phyloP scores from a whole-genome alignment of 2,888 invertebrate species.

The Xestia sexstrigata region DNA sequence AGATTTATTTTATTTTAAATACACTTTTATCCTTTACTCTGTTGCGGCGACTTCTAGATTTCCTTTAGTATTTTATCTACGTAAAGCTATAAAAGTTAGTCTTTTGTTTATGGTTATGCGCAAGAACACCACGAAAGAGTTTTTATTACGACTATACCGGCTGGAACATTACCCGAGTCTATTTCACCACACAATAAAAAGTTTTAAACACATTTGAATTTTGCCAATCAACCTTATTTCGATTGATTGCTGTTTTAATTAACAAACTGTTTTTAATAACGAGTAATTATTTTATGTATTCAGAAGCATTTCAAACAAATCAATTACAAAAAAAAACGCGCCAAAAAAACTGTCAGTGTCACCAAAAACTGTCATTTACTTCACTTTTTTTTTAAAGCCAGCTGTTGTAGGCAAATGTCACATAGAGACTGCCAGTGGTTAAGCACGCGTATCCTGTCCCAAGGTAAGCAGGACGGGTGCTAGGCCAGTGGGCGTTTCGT shows the following conservation, averaged over 20 bases:
- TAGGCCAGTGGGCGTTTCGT: constrained; percentile 78
- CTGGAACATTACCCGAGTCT: constrained; percentile 12
- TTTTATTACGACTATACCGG: constrained; percentile 20
- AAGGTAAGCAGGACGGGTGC: constrained; percentile 79
- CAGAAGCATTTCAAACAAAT: constrained; percentile 8
- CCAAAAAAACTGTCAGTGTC: constrained; percentile 31
- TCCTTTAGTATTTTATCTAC: constrained; percentile 31
- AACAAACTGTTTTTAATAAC: constrained; percentile 11
- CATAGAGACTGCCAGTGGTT: constrained; percentile 73
- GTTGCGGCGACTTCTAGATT: background rate
- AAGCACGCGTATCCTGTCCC: constrained; percentile 74
- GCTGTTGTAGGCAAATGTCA: constrained; percentile 67
- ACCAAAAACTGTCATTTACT: constrained; percentile 15
- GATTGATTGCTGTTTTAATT: constrained; percentile 34
- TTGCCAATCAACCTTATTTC: constrained; percentile 5
- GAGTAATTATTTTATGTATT: constrained; percentile 6
- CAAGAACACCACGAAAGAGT: constrained; percentile 20
- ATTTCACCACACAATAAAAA: constrained; percentile 30
- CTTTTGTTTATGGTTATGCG: constrained; percentile 31
- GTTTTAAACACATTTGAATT: constrained; percentile 32
- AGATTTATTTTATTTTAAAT: constrained; percentile 11
- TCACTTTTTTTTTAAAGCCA: constrained; percentile 58
- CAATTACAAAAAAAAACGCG: constrained; percentile 26
- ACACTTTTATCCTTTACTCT: constrained; percentile 12
- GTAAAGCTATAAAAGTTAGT: constrained; percentile 28